Evolutionary conservation across 2,113 vertebrate genomes (phyloP), one percentile per base, ranked within the genome.

Genomic region (Origma solitaria): DNA sequence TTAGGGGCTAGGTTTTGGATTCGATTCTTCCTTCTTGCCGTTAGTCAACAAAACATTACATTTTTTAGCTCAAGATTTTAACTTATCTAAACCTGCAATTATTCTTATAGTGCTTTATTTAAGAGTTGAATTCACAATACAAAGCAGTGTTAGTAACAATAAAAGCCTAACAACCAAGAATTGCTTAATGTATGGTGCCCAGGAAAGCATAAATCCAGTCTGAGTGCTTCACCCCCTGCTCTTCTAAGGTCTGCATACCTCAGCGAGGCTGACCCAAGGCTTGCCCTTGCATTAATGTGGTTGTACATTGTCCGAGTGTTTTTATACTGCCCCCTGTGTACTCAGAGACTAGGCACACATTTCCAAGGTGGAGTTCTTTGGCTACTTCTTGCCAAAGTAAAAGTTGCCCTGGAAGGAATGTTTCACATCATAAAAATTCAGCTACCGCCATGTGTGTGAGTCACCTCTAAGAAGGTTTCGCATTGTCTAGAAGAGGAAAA

Each of bases 221-320:
- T 0, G 1, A 45, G 40, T 33, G 23, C 35, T 81, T 92, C 30
- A 51, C 10, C 6, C 17, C 10, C 7, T 20, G 31, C 9, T 45
- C 22, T 51, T n/a, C 54, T 40, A 37, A 70, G 37, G 15, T 49
- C 38, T 77, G n/a, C 18, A 10, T 54, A 42, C 27, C 33, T 73
- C 60, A 64, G 42, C 27, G 62, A 88, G 58, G 40, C 50, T 69
- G 57, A 53, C 50, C 79, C 45, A 49, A 50, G 45, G 13, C 30
- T 82, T 73, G 12, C 11, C 15, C 16, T 50, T 57, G 37, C 3
- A 27, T 44, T 53, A 22, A 9, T 42, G 47, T 81, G n/a, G 16
- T 28, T 68, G 17, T n/a, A 44, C 11, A 1, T 16, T 27, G 20
- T 15, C 33, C 0, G 0, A 38, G 13, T 45, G 33, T 45, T 42